phyloP scores from a whole-genome alignment of 2,888 invertebrate species.

The Bellardia bayeri region DNA sequence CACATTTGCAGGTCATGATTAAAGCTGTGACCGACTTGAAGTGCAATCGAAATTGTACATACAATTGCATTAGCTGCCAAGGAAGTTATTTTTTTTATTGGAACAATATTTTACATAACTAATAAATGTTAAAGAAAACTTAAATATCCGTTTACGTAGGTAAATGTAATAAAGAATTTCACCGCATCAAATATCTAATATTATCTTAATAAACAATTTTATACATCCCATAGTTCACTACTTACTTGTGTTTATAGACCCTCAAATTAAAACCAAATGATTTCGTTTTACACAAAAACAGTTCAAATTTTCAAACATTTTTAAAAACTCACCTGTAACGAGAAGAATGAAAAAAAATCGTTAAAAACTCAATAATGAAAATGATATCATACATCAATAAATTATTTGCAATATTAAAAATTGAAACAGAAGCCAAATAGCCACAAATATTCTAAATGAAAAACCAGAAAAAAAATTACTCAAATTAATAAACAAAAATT shows the following conservation, averaged over 20 bases:
- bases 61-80: too few species aligned
- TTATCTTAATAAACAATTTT: too few species aligned
- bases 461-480: slow-evolving; percentile 8
- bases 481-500: slow-evolving; percentile 51
- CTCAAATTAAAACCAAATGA: slow-evolving; percentile 15
- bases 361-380: slow-evolving; percentile 40
- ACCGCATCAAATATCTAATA: too few species aligned
- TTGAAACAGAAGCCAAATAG: slow-evolving; percentile 22
- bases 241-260: background rate
- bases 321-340: slow-evolving; percentile 67
- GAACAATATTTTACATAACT: too few species aligned
- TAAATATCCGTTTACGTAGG: too few species aligned
- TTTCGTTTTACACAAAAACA: background rate
- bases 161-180: too few species aligned
- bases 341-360: slow-evolving; percentile 38
- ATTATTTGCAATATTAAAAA: slow-evolving; percentile 32
- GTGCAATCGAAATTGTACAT: too few species aligned
- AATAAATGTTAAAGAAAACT: too few species aligned
- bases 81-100: too few species aligned
- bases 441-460: background rate
- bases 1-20: too few species aligned
- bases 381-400: slow-evolving; percentile 32
- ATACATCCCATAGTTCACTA: background rate
- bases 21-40: too few species aligned
- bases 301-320: background rate